Evolutionary conservation across 2,113 vertebrate genomes (phyloP).

Genomic region (Melospiza melodia): DNA sequence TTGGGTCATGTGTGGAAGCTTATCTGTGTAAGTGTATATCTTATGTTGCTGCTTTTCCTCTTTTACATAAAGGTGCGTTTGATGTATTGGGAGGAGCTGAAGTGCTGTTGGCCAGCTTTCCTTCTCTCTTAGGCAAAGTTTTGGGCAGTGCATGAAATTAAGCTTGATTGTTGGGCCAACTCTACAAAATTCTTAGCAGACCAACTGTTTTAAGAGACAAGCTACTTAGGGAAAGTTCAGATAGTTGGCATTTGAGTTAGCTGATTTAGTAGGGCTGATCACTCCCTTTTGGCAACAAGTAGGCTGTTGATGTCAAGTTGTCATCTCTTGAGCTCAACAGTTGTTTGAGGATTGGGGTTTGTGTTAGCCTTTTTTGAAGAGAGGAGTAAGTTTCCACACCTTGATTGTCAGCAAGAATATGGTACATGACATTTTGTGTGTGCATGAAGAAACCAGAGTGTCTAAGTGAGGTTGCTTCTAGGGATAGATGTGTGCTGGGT

Average conservation of each 20-base stretch:
- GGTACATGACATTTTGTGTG: not conserved
- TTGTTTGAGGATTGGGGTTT: not conserved
- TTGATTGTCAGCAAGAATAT: not conserved
- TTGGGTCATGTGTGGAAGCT: not conserved
- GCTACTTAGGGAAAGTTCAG: not conserved
- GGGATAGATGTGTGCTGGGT: not conserved
- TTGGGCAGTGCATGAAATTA: not conserved
- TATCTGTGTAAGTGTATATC: not conserved
- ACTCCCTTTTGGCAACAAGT: not conserved
- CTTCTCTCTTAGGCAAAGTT: not conserved
- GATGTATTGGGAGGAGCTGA: conserved; percentile 29
- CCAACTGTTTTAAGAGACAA: not conserved
- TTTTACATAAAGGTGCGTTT: conserved; percentile 8
- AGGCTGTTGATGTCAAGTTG: not conserved
- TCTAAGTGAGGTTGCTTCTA: not conserved
- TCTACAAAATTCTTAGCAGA: not conserved
- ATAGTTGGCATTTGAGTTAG: not conserved
- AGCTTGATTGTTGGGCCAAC: not conserved
- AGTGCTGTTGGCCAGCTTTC: not conserved
- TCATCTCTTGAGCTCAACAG: not conserved
- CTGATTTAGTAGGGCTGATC: not conserved
- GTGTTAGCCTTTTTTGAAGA: not conserved
- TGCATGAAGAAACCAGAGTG: not conserved
- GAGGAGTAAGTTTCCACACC: not conserved
- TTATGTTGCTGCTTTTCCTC: not conserved